These are phyloP conservation scores for Sciurus vulgaris DNA, from an alignment of 2,797 vertebrate species.

Conservation along the genomic window DNA sequence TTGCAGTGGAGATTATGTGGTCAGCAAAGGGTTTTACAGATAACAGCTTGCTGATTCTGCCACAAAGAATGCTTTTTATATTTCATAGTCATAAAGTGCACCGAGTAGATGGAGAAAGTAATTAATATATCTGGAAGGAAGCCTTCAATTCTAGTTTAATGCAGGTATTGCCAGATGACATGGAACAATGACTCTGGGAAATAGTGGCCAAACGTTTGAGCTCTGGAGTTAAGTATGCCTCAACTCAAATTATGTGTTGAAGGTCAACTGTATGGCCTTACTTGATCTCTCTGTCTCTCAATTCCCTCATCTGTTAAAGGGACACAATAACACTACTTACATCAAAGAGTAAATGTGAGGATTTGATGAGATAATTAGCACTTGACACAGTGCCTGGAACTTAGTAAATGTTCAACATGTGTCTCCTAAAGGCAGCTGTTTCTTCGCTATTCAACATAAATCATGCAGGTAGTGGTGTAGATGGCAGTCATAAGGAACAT, in stretches of 20 bases:
- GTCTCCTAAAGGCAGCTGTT: not conserved
- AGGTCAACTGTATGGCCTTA: not conserved
- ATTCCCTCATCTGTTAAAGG: not conserved
- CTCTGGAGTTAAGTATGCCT: not conserved
- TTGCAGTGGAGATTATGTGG: not conserved
- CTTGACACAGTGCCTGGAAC: too few relatives aligned
- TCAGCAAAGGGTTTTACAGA: not conserved
- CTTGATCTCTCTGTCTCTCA: not conserved
- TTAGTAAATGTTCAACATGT: not conserved
- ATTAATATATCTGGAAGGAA: not conserved
- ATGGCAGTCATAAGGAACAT: not conserved
- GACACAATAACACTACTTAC: not conserved
- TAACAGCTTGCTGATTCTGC: not conserved
- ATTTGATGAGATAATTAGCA: not conserved
- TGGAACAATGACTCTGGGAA: not conserved
- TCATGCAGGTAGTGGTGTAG: rapidly evolving
- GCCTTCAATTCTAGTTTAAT: not conserved
- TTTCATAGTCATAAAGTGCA: not conserved
- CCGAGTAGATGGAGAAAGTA: not conserved
- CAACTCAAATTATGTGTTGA: not conserved
- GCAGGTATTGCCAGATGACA: not conserved
- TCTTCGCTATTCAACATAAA: not conserved
- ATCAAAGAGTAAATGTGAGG: not conserved
- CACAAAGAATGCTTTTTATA: not conserved
- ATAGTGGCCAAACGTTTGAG: not conserved